A percentile compares a stretch with the other conserved stretches of the same genome.
phyloP scores from a whole-genome alignment of 2,888 invertebrate genomes.

The Amiota mariae region DNA sequence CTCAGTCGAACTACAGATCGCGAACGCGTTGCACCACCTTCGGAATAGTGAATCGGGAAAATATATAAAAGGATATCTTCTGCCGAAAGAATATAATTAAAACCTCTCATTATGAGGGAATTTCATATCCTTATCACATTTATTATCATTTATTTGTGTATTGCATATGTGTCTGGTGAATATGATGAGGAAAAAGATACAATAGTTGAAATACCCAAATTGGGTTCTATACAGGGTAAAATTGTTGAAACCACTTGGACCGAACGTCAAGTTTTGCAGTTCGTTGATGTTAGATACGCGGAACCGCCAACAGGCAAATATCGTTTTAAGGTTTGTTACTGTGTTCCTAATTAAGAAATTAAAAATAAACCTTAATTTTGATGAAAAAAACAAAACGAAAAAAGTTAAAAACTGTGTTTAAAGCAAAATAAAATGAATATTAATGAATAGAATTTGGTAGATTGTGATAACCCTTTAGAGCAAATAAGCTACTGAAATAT shows the following conservation, averaged over 20 bases:
- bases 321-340: constrained; percentile 67
- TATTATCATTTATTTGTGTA: constrained; percentile 12
- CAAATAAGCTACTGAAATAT: no score
- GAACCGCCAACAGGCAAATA: constrained; percentile 67
- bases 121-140: background rate
- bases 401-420: constrained; percentile 28
- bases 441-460: no score
- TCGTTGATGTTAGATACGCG: constrained; percentile 70
- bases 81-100: background rate
- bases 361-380: no score
- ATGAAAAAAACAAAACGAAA: no score
- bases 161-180: constrained; percentile 36
- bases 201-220: constrained; percentile 63
- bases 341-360: no score
- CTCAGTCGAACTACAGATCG: constrained; percentile 54
- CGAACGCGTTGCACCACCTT: constrained; percentile 40
- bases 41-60: constrained; percentile 25
- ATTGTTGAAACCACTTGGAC: constrained; percentile 67
- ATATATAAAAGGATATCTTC: background rate
- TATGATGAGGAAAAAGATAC: constrained; percentile 64
- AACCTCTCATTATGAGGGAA: background rate
- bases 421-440: no score
- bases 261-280: constrained; percentile 65
- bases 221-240: constrained; percentile 67
- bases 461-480: no score